Evolutionary conservation across 2,888 invertebrate species (phyloP).

Genomic region (Vesta saturnalis): DNA sequence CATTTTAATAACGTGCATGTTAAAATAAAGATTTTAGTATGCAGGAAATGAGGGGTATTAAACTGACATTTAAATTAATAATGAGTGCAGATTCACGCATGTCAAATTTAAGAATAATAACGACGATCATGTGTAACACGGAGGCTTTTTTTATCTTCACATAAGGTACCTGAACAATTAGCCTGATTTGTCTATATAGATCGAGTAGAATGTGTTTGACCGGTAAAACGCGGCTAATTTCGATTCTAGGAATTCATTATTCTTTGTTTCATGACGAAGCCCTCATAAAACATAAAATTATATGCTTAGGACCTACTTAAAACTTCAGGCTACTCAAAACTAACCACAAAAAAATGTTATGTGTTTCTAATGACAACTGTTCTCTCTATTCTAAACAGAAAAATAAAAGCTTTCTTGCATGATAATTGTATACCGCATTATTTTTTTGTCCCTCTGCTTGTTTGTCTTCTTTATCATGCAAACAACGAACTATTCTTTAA

Average conservation of each 20-base stretch:
- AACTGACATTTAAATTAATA: slow-evolving; percentile 15
- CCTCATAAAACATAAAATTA: slow-evolving; percentile 53
- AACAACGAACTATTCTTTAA: slow-evolving; percentile 2
- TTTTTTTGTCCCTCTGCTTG: slow-evolving; percentile 19
- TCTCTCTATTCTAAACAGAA: slow-evolving; percentile 31
- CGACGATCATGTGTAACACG: neutral
- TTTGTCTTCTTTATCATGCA: slow-evolving; percentile 19
- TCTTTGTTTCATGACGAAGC: slow-evolving; percentile 49
- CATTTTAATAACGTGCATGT: slow-evolving; percentile 22
- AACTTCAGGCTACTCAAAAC: slow-evolving; percentile 40
- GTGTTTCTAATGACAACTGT: slow-evolving; percentile 46
- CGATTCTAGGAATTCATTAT: slow-evolving; percentile 51
- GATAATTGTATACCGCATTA: slow-evolving; percentile 31
- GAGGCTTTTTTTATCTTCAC: slow-evolving; percentile 13
- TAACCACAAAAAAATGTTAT: slow-evolving; percentile 44
- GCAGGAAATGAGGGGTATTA: slow-evolving; percentile 20
- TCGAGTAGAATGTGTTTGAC: slow-evolving; percentile 18
- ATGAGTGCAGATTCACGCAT: slow-evolving; percentile 15
- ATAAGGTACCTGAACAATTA: slow-evolving; percentile 23
- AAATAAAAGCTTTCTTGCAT: slow-evolving; percentile 36
- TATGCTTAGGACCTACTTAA: slow-evolving; percentile 47
- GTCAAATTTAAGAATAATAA: neutral
- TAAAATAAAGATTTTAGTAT: slow-evolving; percentile 14
- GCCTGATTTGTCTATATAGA: slow-evolving; percentile 25
- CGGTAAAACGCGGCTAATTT: slow-evolving; percentile 39